phyloP scores from a whole-genome alignment of 2,113 vertebrate species.

The Camelus dromedarius region DNA sequence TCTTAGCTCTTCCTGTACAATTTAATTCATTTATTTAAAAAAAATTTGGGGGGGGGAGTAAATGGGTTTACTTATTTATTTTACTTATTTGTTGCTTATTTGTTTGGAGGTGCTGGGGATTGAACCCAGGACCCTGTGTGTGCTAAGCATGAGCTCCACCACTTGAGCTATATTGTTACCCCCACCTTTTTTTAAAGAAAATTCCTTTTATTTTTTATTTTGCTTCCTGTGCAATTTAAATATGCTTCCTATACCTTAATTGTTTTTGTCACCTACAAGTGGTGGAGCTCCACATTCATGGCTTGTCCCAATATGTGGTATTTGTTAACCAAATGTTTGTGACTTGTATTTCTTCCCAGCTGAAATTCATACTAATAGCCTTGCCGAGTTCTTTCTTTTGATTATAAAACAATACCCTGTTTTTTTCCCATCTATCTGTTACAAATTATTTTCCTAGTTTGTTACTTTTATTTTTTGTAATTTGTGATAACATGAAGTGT shows the following conservation, averaged over 20 bases:
- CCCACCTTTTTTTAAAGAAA: too few relatives aligned
- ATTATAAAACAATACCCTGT: neutral
- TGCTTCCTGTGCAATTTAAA: neutral
- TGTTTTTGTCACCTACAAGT: neutral
- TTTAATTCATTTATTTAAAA: too few relatives aligned
- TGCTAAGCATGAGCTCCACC: too few relatives aligned
- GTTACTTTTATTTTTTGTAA: neutral
- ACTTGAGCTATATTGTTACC: too few relatives aligned
- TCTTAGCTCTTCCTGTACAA: neutral
- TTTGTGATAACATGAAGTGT: neutral
- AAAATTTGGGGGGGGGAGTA: too few relatives aligned
- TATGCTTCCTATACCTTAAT: neutral
- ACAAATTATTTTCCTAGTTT: neutral
- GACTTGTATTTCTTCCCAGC: constrained; percentile 15
- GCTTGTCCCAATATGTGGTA: neutral
- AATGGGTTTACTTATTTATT: too few relatives aligned
- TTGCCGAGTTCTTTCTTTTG: neutral
- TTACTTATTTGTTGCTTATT: too few relatives aligned
- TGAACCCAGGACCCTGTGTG: too few relatives aligned
- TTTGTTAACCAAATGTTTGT: neutral
- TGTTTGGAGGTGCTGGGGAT: too few relatives aligned
- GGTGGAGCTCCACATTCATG: neutral
- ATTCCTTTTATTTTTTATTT: too few relatives aligned
- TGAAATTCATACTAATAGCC: neutral
- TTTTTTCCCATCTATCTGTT: neutral